Base-by-base conservation (phyloP, 2,113 vertebrate genomes). In the Aegotheles bennettii region DNA sequence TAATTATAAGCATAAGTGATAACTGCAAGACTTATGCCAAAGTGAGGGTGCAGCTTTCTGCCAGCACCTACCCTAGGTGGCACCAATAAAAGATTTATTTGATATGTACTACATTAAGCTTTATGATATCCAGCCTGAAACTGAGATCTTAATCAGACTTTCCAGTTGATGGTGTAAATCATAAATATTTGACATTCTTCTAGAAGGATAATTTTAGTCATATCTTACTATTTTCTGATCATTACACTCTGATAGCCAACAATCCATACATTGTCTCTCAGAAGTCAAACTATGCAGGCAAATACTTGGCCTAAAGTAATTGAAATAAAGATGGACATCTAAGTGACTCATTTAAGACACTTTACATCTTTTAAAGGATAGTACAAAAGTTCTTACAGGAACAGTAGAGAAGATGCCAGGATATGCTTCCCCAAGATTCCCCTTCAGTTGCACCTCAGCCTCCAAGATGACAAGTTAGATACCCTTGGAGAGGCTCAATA, bases 351-450 rank as follows among this genome's bases (percentile, higher is more conserved):
- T 78, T 76, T 42, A 79, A 87, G 42, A 56, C 4, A 8, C 9
- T 64, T 87, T 20, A 51, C 1, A 4, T 42, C 14, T 91, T 85
- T 88, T 61, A 36, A 45, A 40, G 26, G 69, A 31, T 5, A 25
- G 7, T 26, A n/a, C 1, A 1, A 18, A 76, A 64, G 5, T 73
- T 43, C n/a, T 83, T 42, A 20, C 11, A 88, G 16, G 11, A 90
- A 23, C 3, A 56, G 20, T 82, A 50, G 42, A 38, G 24, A 13
- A 74, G 10, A 2, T 82, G 10, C 5, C 9, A 11, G 23, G 11
- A 59, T n/a, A 48, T 1, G 1, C 5, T 25, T 64, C 33, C 10
- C 17, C 16, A 80, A 48, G 35, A 48, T 7, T 7, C 0, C 0
- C 11, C 13, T 85, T 60, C 3, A 3, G 4, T 25, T 76, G 18